Conservation (phyloP, 2,113 vertebrate genomes). For the Vanacampus margaritifer region DNA sequence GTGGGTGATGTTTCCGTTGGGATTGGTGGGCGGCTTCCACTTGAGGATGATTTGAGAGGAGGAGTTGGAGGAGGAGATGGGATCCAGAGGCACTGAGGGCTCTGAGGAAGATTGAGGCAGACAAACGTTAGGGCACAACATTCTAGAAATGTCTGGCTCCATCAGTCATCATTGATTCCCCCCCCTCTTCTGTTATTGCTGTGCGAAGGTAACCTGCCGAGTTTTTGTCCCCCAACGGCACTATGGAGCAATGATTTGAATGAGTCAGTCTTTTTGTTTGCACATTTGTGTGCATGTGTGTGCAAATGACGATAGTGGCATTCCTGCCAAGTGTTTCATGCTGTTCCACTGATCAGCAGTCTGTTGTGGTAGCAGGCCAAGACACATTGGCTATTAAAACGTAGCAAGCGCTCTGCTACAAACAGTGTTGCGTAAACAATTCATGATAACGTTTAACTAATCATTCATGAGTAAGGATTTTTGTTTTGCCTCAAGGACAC, state of each 20-base stretch:
- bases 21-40: conserved; percentile 91
- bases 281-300: neutral
- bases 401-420: neutral
- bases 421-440: conserved; percentile 5
- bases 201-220: neutral
- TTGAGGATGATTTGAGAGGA: conserved; percentile 93
- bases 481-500: neutral
- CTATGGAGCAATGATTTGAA: conserved; percentile 2
- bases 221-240: conserved; percentile 1
- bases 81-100: conserved; percentile 89
- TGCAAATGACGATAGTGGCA: neutral
- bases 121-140: neutral
- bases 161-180: neutral
- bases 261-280: neutral
- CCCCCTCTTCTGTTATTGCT: neutral
- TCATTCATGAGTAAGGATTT: neutral
- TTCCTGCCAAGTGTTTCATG: neutral
- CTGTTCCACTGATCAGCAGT: neutral
- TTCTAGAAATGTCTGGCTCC: neutral
- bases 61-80: conserved; percentile 89
- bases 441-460: neutral
- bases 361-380: neutral
- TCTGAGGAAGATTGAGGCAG: conserved; percentile 63
- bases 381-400: neutral
- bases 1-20: conserved; percentile 96